Percentiles rank a stretch among this genome's conserved stretches.
These are phyloP conservation scores for Cliona cf. orientalis DNA, from an alignment of 37 sponge, comb jelly and placozoan genomes.

Conservation along the genomic window DNA sequence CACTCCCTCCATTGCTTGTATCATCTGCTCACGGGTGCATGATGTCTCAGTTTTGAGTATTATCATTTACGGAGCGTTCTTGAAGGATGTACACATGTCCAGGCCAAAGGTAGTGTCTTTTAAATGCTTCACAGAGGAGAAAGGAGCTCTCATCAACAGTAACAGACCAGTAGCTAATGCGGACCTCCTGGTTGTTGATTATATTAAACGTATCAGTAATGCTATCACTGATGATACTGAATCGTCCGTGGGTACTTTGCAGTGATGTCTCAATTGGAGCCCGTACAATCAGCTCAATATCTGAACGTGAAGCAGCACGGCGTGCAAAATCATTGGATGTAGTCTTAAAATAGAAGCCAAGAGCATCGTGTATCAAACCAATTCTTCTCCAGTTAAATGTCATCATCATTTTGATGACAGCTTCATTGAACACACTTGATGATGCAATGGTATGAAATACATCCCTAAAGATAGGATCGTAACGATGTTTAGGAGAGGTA, in stretches of 20 bases:
- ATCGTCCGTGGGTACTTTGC: too few relatives aligned
- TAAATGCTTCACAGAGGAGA: constrained; percentile 37
- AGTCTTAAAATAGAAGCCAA: constrained; percentile 7
- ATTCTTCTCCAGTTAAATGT: constrained; percentile 18
- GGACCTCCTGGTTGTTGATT: background rate
- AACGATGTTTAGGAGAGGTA: constrained; percentile 18
- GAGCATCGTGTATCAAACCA: background rate
- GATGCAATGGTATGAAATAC: constrained; percentile 15
- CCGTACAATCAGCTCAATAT: background rate
- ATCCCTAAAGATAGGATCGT: background rate
- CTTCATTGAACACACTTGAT: constrained; percentile 8
- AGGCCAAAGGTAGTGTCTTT: constrained; percentile 11
- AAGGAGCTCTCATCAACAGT: constrained; percentile 9
- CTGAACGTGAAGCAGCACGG: background rate
- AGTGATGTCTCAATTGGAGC: background rate
- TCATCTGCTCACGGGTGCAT: constrained; percentile 25
- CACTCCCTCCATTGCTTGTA: constrained; percentile 15
- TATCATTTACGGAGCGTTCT: background rate
- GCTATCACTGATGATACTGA: too few relatives aligned
- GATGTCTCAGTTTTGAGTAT: background rate
- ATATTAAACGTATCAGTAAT: background rate
- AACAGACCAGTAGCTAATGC: constrained; percentile 14
- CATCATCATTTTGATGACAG: constrained; percentile 38
- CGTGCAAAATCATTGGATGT: constrained; percentile 4
- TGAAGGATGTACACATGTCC: constrained; percentile 41